Conservation (phyloP, 2,888 invertebrate species). For the Blomia tropicalis region DNA sequence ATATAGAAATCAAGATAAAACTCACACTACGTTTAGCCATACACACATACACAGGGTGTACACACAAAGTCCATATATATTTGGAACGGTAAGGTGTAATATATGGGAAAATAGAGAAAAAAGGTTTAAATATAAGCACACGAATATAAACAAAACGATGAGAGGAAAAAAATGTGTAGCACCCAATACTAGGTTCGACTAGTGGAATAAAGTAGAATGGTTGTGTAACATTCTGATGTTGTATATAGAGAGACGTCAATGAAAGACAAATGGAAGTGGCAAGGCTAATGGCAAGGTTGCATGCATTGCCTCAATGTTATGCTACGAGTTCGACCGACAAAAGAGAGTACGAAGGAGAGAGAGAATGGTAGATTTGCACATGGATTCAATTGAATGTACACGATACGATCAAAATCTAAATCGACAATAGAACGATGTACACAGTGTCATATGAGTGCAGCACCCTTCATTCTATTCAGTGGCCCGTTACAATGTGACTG, state of each 20-base stretch:
- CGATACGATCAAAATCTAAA: constrained; percentile 13
- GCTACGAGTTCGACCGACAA: not conserved
- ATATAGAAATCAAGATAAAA: constrained; percentile 11
- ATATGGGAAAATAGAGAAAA: not conserved
- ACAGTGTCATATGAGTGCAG: too few species aligned
- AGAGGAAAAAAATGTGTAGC: not conserved
- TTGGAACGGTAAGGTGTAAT: not conserved
- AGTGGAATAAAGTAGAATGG: constrained; percentile 1
- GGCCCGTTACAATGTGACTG: too few species aligned
- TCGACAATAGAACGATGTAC: constrained; percentile 7
- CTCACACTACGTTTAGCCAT: too few species aligned
- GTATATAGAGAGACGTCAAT: not conserved
- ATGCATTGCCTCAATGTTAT: too few species aligned
- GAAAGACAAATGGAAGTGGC: too few species aligned
- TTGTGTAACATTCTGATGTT: not conserved
- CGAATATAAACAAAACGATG: not conserved
- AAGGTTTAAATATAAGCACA: not conserved
- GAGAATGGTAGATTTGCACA: not conserved
- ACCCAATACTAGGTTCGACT: not conserved
- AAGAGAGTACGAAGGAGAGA: constrained; percentile 5
- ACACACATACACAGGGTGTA: too few species aligned
- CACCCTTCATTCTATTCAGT: too few species aligned
- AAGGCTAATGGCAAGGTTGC: too few species aligned
- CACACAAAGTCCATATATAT: too few species aligned
- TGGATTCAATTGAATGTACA: constrained; percentile 12